phyloP scores from a whole-genome alignment of 2,888 invertebrate genomes.

The Anthophora plumipes region DNA sequence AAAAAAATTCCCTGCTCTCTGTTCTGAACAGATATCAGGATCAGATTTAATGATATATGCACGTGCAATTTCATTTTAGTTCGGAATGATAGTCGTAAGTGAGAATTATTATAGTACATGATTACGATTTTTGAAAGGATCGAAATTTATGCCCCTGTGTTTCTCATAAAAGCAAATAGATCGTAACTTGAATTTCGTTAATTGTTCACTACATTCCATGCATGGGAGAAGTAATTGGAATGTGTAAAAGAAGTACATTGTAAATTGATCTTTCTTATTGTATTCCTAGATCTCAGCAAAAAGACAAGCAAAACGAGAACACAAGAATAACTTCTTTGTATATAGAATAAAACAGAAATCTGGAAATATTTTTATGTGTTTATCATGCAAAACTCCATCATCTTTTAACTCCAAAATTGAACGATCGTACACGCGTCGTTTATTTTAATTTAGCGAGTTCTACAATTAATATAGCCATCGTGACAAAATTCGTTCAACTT shows the following conservation, averaged over 20 bases:
- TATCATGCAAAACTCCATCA: conserved; percentile 47
- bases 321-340: conserved; percentile 8
- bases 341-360: not conserved
- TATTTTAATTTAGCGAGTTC: conserved; percentile 6
- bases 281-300: conserved; percentile 3
- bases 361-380: conserved; percentile 19
- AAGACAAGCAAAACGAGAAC: conserved; percentile 31
- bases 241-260: conserved; percentile 10
- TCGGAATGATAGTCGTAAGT: not conserved
- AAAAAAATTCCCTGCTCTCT: not conserved
- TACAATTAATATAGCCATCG: conserved; percentile 7
- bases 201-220: conserved; percentile 43
- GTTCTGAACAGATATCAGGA: not conserved
- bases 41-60: conserved; percentile 21
- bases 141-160: conserved; percentile 40
- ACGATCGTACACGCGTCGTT: conserved; percentile 42
- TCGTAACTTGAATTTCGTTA: conserved; percentile 12
- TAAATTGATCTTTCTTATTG: not conserved
- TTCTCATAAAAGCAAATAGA: not conserved
- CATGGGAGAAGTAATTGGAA: conserved; percentile 40
- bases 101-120: not conserved
- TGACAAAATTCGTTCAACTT: conserved; percentile 63
- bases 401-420: conserved; percentile 37
- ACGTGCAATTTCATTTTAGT: conserved; percentile 23
- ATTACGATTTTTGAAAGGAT: not conserved